Evolutionary conservation across 2,888 invertebrate species (phyloP).

Genomic region (Oscheius onirici): DNA sequence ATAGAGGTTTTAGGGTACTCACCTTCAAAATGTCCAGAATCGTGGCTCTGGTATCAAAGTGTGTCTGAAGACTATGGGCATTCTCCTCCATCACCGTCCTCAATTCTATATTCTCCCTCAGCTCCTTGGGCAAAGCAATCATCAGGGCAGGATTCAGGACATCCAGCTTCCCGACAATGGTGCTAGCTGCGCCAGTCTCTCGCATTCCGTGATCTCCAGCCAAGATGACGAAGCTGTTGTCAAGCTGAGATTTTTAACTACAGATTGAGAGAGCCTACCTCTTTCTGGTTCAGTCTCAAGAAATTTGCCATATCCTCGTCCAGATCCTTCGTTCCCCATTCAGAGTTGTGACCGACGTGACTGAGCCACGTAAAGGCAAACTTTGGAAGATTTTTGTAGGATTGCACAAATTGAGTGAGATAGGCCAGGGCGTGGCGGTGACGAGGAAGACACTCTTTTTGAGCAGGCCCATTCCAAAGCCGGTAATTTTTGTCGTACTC

Average conservation of each 20-base stretch:
- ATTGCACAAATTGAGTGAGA: neutral
- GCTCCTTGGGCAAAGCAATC: slow-evolving; percentile 1
- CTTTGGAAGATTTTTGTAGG: slow-evolving; percentile 1
- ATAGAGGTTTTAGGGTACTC: no score
- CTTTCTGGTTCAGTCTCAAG: neutral
- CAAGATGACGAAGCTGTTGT: slow-evolving; percentile 9
- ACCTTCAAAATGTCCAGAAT: slow-evolving; percentile 18
- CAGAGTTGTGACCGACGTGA: slow-evolving; percentile 1
- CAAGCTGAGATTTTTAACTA: slow-evolving; percentile 6
- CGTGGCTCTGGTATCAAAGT: slow-evolving; percentile 17
- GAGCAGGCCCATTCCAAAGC: neutral
- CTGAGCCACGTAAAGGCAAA: neutral
- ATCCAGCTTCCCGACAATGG: slow-evolving; percentile 2
- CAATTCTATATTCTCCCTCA: neutral
- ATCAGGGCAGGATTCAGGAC: neutral
- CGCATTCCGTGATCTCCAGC: slow-evolving; percentile 11
- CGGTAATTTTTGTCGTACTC: neutral
- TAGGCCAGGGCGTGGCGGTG: slow-evolving; percentile 2
- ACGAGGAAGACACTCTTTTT: slow-evolving; percentile 4
- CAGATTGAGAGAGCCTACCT: neutral
- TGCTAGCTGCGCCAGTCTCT: neutral
- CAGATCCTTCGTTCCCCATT: neutral
- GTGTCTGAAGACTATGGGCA: neutral
- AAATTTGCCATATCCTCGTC: neutral
- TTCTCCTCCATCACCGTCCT: neutral